Conservation (phyloP, 2,888 invertebrate species). For the Mythimna impura region DNA sequence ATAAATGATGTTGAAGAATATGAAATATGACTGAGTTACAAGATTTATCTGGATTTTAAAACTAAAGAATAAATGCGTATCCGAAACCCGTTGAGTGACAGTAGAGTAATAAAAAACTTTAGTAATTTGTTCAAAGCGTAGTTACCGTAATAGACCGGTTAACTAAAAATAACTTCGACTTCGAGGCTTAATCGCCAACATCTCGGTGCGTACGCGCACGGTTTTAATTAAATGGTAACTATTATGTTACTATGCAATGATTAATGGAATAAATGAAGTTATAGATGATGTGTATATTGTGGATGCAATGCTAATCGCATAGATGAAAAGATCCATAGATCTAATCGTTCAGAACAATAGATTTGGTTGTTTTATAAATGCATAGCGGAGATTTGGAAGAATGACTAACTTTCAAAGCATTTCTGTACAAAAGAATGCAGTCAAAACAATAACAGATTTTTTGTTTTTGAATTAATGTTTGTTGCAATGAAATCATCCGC, state of each 20-base stretch:
- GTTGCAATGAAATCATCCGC: slow-evolving; percentile 45
- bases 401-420: slow-evolving; percentile 34
- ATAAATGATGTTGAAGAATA: slow-evolving; percentile 24
- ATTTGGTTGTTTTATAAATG: slow-evolving; percentile 25
- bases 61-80: not conserved
- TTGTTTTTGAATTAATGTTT: slow-evolving; percentile 41
- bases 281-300: slow-evolving; percentile 17
- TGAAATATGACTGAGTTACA: not conserved
- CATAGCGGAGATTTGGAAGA: slow-evolving; percentile 10
- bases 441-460: slow-evolving; percentile 34
- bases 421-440: slow-evolving; percentile 32
- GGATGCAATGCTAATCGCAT: slow-evolving; percentile 21
- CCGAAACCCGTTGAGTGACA: slow-evolving; percentile 10
- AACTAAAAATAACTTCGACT: slow-evolving; percentile 69
- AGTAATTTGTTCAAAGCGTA: slow-evolving; percentile 58
- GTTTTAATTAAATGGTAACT: slow-evolving; percentile 48
- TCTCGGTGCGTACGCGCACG: slow-evolving; percentile 47
- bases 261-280: slow-evolving; percentile 39
- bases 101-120: slow-evolving; percentile 42
- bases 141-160: slow-evolving; percentile 71
- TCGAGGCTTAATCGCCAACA: slow-evolving; percentile 58
- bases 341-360: slow-evolving; percentile 12
- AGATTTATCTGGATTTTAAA: not conserved
- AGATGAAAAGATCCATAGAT: slow-evolving; percentile 21
- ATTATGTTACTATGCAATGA: slow-evolving; percentile 23